These are phyloP conservation scores for Pipa parva DNA, from an alignment of 2,113 vertebrate genomes.

Conservation along the genomic window DNA sequence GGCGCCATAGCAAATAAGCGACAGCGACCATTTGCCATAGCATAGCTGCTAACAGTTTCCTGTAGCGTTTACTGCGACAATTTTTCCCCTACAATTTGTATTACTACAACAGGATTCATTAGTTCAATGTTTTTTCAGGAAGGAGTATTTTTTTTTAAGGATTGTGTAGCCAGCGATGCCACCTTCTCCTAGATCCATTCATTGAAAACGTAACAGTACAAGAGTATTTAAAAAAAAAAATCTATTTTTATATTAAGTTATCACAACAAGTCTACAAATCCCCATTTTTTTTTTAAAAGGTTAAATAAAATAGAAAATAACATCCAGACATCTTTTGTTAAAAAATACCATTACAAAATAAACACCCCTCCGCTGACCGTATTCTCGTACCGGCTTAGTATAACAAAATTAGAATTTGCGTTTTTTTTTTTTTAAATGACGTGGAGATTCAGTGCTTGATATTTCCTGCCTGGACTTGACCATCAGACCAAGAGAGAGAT, in stretches of 20 bases:
- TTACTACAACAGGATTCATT: too few relatives aligned
- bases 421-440: constrained; percentile 53
- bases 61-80: too few relatives aligned
- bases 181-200: too few relatives aligned
- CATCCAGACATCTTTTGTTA: constrained; percentile 92
- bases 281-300: constrained; percentile 88
- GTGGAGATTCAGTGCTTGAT: constrained; percentile 78
- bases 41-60: too few relatives aligned
- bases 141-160: too few relatives aligned
- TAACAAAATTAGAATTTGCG: constrained; percentile 61
- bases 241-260: constrained; percentile 83
- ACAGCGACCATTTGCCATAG: too few relatives aligned
- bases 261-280: constrained; percentile 73
- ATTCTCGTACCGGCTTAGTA: constrained; percentile 51
- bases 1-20: too few relatives aligned
- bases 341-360: constrained; percentile 69
- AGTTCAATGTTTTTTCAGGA: too few relatives aligned
- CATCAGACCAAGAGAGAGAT: constrained; percentile 52
- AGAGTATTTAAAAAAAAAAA: too few relatives aligned
- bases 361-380: constrained; percentile 53
- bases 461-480: constrained; percentile 47
- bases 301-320: constrained; percentile 89
- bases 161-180: too few relatives aligned
- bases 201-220: too few relatives aligned
- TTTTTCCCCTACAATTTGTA: too few relatives aligned